phyloP scores from a whole-genome alignment of 2,888 invertebrate species.

The Acanthosoma haemorrhoidale region DNA sequence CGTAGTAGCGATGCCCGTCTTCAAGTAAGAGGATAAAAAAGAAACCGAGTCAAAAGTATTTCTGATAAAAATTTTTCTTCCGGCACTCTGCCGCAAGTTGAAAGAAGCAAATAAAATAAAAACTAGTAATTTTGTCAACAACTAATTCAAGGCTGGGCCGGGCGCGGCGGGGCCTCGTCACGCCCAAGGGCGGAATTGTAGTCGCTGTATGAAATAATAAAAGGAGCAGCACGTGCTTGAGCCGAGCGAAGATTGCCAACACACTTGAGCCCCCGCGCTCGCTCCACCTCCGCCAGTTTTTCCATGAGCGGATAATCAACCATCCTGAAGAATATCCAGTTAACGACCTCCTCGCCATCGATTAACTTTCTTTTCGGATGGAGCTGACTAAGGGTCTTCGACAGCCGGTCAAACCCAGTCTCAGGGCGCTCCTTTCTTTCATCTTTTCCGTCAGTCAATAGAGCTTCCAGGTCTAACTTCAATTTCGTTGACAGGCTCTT shows the following conservation, averaged over 20 bases:
- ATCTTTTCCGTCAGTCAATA: neutral
- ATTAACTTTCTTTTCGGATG: neutral
- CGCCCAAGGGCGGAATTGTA: neutral
- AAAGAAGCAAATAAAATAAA: neutral
- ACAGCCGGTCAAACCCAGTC: no score
- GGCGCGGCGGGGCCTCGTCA: neutral
- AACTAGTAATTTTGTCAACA: constrained; percentile 10
- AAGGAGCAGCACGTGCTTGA: neutral
- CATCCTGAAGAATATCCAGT: neutral
- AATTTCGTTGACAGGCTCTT: no score
- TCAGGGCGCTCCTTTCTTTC: neutral
- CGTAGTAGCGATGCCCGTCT: no score
- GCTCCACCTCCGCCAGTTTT: neutral
- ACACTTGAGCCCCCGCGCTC: neutral
- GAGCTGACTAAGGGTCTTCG: constrained; percentile 8
- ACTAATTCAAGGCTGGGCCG: neutral
- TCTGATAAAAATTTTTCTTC: no score
- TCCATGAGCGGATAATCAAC: neutral
- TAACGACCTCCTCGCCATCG: neutral
- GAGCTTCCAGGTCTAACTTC: no score
- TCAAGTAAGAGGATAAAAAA: no score
- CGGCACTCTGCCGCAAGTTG: no score
- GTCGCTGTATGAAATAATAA: constrained; percentile 8
- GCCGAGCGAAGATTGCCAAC: neutral
- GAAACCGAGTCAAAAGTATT: no score